A percentile compares a stretch with the other conserved stretches of the same genome.
These are phyloP conservation scores for Murina feae DNA, from an alignment of 2,113 vertebrate species.

Conservation along the genomic window DNA sequence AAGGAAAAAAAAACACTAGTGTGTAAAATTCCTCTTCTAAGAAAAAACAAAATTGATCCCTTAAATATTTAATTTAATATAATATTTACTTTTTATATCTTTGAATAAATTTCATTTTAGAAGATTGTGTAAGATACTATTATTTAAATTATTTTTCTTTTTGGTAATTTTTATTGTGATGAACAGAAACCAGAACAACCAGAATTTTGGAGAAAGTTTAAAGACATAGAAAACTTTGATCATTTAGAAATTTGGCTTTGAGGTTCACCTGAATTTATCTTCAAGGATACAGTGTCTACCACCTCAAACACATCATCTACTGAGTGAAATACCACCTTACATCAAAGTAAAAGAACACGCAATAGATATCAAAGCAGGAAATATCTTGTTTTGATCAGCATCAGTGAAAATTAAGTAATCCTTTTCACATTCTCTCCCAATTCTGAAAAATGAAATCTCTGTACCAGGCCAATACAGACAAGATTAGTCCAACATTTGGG, in stretches of 20 bases:
- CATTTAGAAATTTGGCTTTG: not conserved
- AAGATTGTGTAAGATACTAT: not conserved
- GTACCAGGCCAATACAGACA: not conserved
- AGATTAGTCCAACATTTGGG: not conserved
- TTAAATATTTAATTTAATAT: not conserved
- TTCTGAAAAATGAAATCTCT: slow-evolving; percentile 31
- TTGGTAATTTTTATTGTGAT: not conserved
- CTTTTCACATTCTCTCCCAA: not conserved
- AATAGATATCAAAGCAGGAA: slow-evolving; percentile 32
- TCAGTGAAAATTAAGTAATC: slow-evolving; percentile 30
- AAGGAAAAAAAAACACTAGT: not conserved
- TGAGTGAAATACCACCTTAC: not conserved
- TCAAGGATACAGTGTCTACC: not conserved
- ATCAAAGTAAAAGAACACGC: not conserved
- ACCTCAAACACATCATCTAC: not conserved
- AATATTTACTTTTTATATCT: not conserved
- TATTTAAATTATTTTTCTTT: not conserved
- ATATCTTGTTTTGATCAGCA: not conserved
- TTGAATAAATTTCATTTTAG: not conserved
- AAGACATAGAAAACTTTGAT: not conserved
- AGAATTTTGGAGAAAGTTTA: not conserved
- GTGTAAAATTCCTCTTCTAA: not conserved
- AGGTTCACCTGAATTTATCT: not conserved
- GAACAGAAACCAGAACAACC: not conserved
- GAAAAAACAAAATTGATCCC: not conserved